Evolutionary conservation across 2,888 invertebrate species (phyloP).

Genomic region (Adela reaumurella): DNA sequence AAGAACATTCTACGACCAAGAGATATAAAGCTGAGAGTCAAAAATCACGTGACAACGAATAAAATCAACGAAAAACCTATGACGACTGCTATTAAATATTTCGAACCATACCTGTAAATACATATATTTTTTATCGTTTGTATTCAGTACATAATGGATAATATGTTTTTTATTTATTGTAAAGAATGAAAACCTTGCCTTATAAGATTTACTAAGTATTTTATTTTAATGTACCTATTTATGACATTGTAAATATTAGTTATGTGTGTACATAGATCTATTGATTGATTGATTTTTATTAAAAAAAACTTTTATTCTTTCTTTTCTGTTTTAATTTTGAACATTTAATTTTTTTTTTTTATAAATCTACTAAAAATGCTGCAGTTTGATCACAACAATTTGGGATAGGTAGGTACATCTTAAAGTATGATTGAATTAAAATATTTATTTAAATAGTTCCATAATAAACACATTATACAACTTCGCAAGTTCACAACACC

Average conservation of each 20-base stretch:
- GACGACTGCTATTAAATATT: constrained; percentile 56
- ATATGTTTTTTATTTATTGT: constrained; percentile 34
- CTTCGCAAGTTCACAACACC: no score
- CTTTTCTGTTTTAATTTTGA: constrained; percentile 3
- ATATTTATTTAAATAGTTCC: no score
- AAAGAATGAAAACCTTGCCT: constrained; percentile 48
- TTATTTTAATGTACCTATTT: constrained; percentile 25
- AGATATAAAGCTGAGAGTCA: constrained; percentile 72
- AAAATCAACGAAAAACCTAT: constrained; percentile 54
- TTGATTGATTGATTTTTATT: constrained; percentile 11
- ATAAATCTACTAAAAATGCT: no score
- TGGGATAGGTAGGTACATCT: no score
- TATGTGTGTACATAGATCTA: constrained; percentile 8
- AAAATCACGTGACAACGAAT: constrained; percentile 59
- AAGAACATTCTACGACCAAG: constrained; percentile 73
- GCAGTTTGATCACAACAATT: no score
- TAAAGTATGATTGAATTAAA: no score
- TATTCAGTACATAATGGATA: constrained; percentile 3
- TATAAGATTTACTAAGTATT: no score
- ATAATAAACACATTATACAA: no score
- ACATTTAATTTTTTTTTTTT: constrained; percentile 13
- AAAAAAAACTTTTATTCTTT: neutral
- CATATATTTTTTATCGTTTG: neutral
- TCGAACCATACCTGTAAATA: constrained; percentile 46
- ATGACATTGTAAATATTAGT: constrained; percentile 42